Evolutionary conservation across 2,113 vertebrate species (phyloP), one percentile per base, ranked within the genome.

Genomic region (Seriola quinqueradiata): DNA sequence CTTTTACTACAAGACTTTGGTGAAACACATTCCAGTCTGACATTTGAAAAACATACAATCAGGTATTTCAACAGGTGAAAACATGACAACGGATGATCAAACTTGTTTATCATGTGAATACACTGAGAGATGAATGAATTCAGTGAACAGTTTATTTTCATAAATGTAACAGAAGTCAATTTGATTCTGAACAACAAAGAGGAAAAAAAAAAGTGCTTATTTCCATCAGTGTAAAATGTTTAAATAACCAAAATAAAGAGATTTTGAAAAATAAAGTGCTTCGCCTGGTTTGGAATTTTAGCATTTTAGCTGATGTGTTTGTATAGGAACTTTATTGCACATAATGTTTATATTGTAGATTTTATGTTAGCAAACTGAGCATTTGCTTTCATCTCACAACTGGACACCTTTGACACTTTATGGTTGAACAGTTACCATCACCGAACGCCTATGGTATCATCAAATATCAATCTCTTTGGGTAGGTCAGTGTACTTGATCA

Each of bases 401-500:
- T 14, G 19, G 19, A 75, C 52, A 10, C 25, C 1, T 50, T 19
- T n/a, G n/a, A 52, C 14, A 21, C 19, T 28, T 55, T 1, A 28
- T 21, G 38, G 50, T 16, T 38, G 71, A 83, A 79, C 58, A 36
- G 28, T 42, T 2, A 52, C 5, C n/a, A 46, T n/a, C 19, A 70
- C 5, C 11, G 2, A 60, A 14, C 61, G 25, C 25, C 3, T 7
- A 25, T n/a, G 21, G 16, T 40, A 46, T 70, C 38, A 60, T 72
- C 46, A 67, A 3, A 93, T 28, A 3, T 77, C 0, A 1, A 89
- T n/a, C 59, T 67, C 55, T 1, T 5, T 19, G 46, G 82, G 55
- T 36, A 89, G 17, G 0, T 70, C 63, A 68, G 66, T 82, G 84
- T 92, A 94, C 76, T 83, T 92, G 76, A 94, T 90, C 19, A 94